phyloP scores from a whole-genome alignment of 2,113 vertebrate species.

The Pseudorectes ferrugineus region DNA sequence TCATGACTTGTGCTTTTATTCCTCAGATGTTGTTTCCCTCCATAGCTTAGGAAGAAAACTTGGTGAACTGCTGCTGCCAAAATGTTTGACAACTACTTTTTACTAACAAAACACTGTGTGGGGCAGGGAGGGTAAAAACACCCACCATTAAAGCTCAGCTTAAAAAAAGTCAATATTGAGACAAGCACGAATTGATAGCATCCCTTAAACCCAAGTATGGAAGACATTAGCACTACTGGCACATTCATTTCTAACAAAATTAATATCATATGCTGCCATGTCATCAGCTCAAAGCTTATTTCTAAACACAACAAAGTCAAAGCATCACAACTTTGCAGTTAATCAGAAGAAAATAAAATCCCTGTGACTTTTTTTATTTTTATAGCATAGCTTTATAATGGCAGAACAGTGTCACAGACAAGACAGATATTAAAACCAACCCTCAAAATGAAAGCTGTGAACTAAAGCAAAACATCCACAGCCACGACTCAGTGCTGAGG shows the following conservation, averaged over 20 bases:
- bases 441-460: background rate
- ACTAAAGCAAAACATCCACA: background rate
- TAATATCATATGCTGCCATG: background rate
- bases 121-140: background rate
- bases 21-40: background rate
- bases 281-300: constrained; percentile 1
- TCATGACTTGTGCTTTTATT: background rate
- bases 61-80: background rate
- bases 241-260: background rate
- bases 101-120: background rate
- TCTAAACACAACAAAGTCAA: background rate
- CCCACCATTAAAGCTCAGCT: background rate
- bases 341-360: background rate
- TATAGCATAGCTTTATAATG: background rate
- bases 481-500: background rate
- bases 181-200: background rate
- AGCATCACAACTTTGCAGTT: background rate
- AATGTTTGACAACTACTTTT: background rate
- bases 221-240: background rate
- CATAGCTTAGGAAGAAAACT: background rate
- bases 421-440: background rate
- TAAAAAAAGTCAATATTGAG: background rate
- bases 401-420: background rate
- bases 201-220: background rate
- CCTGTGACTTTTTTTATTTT: background rate